Base-by-base conservation (phyloP, 2,888 invertebrate genomes). In the Idaea straminata region DNA sequence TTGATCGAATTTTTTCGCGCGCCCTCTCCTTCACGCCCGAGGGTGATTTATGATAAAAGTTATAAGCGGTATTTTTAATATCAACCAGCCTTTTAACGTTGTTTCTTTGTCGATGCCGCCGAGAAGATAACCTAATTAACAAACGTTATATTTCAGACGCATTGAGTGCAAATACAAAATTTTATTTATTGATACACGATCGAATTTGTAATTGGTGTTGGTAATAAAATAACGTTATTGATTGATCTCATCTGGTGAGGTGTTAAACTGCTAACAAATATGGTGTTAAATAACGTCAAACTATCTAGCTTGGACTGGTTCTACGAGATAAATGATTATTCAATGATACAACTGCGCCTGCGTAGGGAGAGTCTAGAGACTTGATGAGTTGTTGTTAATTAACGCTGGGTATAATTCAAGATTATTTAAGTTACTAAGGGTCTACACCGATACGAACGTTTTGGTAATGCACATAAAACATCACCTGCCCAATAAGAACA, bases 1-100 rank as follows among this genome's bases (percentile, higher is more conserved):
- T 76, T 85, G 83, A 70, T 69, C 68, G 67, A 57, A 76, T 85
- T 85, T 85, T 88, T 89, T 89, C 87, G 90, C 91, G 88, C 89
- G 86, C 91, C 85, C 88, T 83, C 85, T 77, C 82, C 79, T 76
- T 81, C 83, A 79, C 71, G 87, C 90, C 90, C 83, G 81, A 80
- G 90, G 89, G 89, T 92, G 91, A 92, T 92, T 92, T 92, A 92
- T 92, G 85, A 87, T 87, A 89, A 89, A 88, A 88, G 82, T 88
- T 88, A 86, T 87, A 89, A 88, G 86, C 87, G 86, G 89, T 83
- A 81, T 83, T 89, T 89, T 91, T 89, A 89, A 90, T 92, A 91
- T 89, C 91, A 91, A 89, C 88, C 88, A 88, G 86, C 85, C 84
- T 88, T 89, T 89, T 87, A 88, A 85, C 77, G 73, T 70, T 64